Conservation (phyloP, 2,797 vertebrate genomes). For the Fistularia commersonii region DNA sequence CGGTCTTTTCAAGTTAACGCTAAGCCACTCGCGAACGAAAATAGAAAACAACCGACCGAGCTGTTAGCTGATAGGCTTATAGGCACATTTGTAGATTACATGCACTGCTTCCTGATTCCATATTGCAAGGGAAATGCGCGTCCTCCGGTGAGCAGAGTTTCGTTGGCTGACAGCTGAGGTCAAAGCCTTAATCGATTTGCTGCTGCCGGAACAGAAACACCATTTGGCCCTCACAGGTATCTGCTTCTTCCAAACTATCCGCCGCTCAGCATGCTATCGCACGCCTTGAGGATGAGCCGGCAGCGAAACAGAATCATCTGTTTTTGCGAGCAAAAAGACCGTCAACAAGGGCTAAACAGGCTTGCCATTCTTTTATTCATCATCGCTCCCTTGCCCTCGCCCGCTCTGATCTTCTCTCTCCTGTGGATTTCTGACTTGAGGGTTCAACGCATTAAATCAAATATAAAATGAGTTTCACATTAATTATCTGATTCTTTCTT, state of each 20-base stretch:
- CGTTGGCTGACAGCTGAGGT: slow-evolving; percentile 62
- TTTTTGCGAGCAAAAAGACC: background rate
- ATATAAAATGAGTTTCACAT: too few species aligned
- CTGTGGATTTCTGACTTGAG: too few species aligned
- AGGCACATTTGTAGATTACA: slow-evolving; percentile 55
- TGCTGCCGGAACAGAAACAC: slow-evolving; percentile 43
- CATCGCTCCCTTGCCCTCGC: too few species aligned
- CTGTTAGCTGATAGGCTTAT: slow-evolving; percentile 33
- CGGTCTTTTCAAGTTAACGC: slow-evolving; percentile 19
- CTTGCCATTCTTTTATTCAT: background rate
- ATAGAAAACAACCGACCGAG: slow-evolving; percentile 28
- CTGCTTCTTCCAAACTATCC: slow-evolving; percentile 48
- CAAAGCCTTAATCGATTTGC: slow-evolving; percentile 60
- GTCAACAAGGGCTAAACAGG: slow-evolving; percentile 1
- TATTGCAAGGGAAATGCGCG: slow-evolving; percentile 12
- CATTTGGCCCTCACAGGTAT: slow-evolving; percentile 51
- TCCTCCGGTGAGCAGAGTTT: slow-evolving; percentile 33
- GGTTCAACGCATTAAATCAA: too few species aligned
- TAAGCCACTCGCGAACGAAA: slow-evolving; percentile 27
- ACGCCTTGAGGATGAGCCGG: slow-evolving; percentile 26
- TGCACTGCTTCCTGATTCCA: slow-evolving; percentile 40
- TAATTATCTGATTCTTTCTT: too few species aligned
- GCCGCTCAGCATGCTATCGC: slow-evolving; percentile 29
- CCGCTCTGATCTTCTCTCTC: too few species aligned
- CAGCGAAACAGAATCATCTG: slow-evolving; percentile 31